Evolutionary conservation across 2,797 vertebrate genomes (phyloP).

Genomic region (Spatula versicolor): DNA sequence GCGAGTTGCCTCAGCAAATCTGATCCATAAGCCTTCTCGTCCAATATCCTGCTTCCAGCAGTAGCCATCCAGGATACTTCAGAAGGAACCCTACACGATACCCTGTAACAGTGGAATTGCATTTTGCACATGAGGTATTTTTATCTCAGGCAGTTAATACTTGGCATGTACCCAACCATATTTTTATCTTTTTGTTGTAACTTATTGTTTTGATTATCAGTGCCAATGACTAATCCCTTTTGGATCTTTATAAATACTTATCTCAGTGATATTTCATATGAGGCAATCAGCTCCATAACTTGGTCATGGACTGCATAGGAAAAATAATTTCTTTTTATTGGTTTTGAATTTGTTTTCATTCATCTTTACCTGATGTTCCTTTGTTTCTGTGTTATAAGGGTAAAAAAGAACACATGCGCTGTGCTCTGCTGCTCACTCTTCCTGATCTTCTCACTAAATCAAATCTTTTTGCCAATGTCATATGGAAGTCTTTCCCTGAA

Average conservation of each 20-base stretch:
- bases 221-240: neutral
- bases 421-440: neutral
- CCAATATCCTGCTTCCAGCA: neutral
- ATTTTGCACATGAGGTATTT: neutral
- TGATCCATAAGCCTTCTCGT: neutral
- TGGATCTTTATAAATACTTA: neutral
- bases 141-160: neutral
- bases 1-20: neutral
- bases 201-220: constrained; percentile 17
- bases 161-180: neutral
- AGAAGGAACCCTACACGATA: neutral
- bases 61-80: neutral
- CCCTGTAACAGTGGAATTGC: neutral
- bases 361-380: constrained; percentile 30
- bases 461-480: constrained; percentile 36
- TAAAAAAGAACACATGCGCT: neutral
- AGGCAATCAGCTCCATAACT: neutral
- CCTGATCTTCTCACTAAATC: constrained; percentile 41
- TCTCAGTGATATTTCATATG: neutral
- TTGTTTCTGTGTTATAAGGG: constrained; percentile 21
- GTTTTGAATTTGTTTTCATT: constrained; percentile 45
- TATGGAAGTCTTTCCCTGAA: constrained; percentile 28
- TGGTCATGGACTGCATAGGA: neutral
- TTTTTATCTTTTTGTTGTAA: constrained; percentile 12
- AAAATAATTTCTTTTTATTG: neutral